phyloP scores from a whole-genome alignment of 1,140 invertebrate species.

The Cyrtorhinus lividipennis region DNA sequence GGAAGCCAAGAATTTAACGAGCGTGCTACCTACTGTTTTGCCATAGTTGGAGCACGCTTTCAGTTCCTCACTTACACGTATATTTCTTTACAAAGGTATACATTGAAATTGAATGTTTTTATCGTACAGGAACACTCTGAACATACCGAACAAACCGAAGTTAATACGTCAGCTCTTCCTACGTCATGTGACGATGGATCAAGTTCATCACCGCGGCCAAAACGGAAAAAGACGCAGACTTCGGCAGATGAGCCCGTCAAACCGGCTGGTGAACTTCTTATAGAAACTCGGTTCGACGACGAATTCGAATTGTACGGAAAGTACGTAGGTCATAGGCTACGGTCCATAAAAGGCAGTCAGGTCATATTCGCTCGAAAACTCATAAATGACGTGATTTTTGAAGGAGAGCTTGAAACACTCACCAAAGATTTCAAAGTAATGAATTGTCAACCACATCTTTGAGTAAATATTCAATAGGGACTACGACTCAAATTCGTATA shows the following conservation, averaged over 20 bases:
- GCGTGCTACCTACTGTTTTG: too few relatives aligned
- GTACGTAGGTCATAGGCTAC: slow-evolving; percentile 22
- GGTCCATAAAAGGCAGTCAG: slow-evolving; percentile 21
- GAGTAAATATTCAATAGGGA: too few relatives aligned
- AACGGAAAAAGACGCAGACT: slow-evolving; percentile 2
- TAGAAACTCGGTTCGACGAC: slow-evolving; percentile 19
- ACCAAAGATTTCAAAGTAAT: slow-evolving; percentile 22
- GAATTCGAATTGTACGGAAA: slow-evolving; percentile 22
- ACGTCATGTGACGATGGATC: slow-evolving; percentile 14
- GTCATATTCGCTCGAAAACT: slow-evolving; percentile 20
- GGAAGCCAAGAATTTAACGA: too few relatives aligned
- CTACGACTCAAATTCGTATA: too few relatives aligned
- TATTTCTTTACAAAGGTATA: too few relatives aligned
- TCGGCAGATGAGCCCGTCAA: slow-evolving; percentile 18
- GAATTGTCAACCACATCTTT: slow-evolving; percentile 9
- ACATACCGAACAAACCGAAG: neutral
- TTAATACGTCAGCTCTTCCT: neutral
- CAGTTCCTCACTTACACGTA: too few relatives aligned
- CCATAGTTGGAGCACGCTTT: too few relatives aligned
- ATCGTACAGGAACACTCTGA: slow-evolving; percentile 7
- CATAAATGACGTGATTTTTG: slow-evolving; percentile 21
- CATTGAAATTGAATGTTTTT: too few relatives aligned
- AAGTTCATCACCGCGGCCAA: slow-evolving; percentile 9
- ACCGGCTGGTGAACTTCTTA: slow-evolving; percentile 19
- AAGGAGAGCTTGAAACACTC: slow-evolving; percentile 20